These are phyloP conservation scores for Dicyrtoma fusca DNA, from an alignment of 2,888 invertebrate species.

Conservation along the genomic window DNA sequence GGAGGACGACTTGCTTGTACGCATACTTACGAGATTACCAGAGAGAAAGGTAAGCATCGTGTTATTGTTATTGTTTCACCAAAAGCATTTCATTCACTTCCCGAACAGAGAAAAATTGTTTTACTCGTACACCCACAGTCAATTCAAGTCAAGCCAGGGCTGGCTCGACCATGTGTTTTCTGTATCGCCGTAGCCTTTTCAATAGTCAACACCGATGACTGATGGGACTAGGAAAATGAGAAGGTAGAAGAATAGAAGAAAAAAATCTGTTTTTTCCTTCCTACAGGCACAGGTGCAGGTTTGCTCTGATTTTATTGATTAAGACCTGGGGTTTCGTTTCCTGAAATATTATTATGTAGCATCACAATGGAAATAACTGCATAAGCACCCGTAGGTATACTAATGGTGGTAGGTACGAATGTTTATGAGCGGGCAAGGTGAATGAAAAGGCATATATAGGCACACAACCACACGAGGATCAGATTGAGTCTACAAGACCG, in stretches of 20 bases:
- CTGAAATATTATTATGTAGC: constrained; percentile 2
- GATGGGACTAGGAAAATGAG: constrained; percentile 12
- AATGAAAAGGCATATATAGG: background rate
- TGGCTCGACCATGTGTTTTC: too few species aligned
- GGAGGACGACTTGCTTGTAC: too few species aligned
- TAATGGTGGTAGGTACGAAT: background rate
- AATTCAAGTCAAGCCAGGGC: too few species aligned
- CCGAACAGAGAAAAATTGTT: too few species aligned
- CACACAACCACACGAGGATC: background rate
- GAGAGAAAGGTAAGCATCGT: too few species aligned
- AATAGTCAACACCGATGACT: too few species aligned
- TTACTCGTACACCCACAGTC: too few species aligned
- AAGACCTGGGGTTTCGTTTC: constrained; percentile 12
- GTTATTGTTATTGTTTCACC: too few species aligned
- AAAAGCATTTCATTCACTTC: too few species aligned
- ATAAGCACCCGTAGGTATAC: constrained; percentile 1
- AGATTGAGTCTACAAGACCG: background rate
- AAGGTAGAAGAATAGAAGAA: background rate
- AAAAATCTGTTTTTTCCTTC: background rate
- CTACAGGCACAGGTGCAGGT: constrained; percentile 17
- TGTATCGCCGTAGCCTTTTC: too few species aligned
- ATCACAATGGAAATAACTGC: background rate
- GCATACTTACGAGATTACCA: too few species aligned
- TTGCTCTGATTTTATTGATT: constrained; percentile 28
- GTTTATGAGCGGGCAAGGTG: background rate